Evolutionary conservation across 2,113 vertebrate species (phyloP).

Genomic region (Grus americana): DNA sequence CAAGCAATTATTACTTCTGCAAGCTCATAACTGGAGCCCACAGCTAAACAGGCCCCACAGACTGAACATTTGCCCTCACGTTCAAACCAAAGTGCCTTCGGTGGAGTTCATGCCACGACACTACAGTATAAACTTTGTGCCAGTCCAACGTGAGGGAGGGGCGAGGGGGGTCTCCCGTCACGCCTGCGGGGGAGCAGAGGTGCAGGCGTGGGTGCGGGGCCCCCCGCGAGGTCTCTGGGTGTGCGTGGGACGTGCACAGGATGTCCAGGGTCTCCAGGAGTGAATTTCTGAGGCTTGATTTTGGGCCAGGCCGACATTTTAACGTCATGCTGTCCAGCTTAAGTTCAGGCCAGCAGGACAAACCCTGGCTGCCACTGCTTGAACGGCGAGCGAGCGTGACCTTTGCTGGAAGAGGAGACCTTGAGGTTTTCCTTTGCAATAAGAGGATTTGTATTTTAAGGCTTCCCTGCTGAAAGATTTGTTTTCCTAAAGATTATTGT

Average conservation of each 20-base stretch:
- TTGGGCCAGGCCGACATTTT: neutral
- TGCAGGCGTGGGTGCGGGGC: too few species aligned
- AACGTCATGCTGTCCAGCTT: neutral
- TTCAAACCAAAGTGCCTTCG: neutral
- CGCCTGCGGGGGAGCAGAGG: neutral
- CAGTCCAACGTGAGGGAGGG: neutral
- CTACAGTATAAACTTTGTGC: neutral
- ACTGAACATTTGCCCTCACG: neutral
- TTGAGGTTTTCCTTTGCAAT: neutral
- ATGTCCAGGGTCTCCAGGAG: neutral
- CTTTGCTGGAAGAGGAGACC: neutral
- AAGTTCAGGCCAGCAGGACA: neutral
- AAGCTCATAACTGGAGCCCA: neutral
- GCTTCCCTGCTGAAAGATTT: neutral
- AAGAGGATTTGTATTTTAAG: neutral
- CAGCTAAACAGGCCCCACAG: neutral
- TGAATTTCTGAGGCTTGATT: neutral
- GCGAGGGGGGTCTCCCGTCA: accelerated
- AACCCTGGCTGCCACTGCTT: neutral
- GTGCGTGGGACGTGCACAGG: accelerated
- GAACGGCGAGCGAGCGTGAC: neutral
- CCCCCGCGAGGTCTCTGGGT: neutral
- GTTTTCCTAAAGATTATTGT: neutral
- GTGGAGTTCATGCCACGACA: neutral
- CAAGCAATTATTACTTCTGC: neutral